phyloP scores from a whole-genome alignment of 2,888 invertebrate genomes.

The Cryptocheilus praepositus region DNA sequence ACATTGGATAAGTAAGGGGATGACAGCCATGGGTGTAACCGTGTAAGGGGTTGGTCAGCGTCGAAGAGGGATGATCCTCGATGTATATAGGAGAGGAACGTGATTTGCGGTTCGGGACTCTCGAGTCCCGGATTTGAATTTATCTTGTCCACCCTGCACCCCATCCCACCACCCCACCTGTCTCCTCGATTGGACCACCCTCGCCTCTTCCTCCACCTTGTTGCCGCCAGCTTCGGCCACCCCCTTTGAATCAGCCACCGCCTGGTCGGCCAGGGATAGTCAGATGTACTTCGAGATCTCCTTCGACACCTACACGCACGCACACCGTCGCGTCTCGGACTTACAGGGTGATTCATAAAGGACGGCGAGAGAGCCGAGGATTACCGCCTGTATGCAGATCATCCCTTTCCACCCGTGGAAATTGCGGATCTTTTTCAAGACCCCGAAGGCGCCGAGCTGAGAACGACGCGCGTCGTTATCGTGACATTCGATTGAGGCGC shows the following conservation, averaged over 20 bases:
- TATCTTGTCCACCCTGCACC: constrained; percentile 57
- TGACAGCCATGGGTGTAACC: constrained; percentile 61
- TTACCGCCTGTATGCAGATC: constrained; percentile 47
- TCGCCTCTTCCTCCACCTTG: constrained; percentile 36
- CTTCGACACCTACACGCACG: constrained; percentile 29
- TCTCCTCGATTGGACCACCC: constrained; percentile 29
- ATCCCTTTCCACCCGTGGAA: constrained; percentile 23
- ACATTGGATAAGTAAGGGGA: constrained; percentile 67
- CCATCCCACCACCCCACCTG: constrained; percentile 36
- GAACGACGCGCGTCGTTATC: constrained; percentile 13
- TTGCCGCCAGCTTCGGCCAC: constrained; percentile 35
- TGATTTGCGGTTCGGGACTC: constrained; percentile 69
- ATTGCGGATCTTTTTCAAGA: constrained; percentile 31
- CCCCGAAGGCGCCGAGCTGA: constrained; percentile 17
- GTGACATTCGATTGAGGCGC: constrained; percentile 13
- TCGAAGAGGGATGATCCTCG: constrained; percentile 70
- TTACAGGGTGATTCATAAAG: constrained; percentile 49
- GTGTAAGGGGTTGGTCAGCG: constrained; percentile 63
- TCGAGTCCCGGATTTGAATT: constrained; percentile 69
- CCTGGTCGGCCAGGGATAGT: constrained; percentile 40
- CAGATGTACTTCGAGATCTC: constrained; percentile 50
- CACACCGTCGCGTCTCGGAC: constrained; percentile 10
- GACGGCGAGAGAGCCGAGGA: constrained; percentile 23
- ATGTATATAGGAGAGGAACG: constrained; percentile 67
- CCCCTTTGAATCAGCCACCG: constrained; percentile 42